These are phyloP conservation scores for Apocrypta bakeri DNA, from an alignment of 1,140 invertebrate species.

Conservation along the genomic window DNA sequence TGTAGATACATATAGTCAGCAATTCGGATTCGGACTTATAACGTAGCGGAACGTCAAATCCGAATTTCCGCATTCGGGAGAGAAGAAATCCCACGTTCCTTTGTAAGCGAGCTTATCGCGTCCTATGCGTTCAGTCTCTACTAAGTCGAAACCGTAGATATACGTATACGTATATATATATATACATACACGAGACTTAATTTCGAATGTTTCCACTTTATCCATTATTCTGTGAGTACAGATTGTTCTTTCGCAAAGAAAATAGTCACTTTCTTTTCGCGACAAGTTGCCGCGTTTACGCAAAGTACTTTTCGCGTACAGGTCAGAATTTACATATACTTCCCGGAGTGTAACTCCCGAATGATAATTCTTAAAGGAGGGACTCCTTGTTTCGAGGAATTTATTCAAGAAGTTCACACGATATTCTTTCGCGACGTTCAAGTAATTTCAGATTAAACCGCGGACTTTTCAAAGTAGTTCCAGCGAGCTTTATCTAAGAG, in stretches of 20 bases:
- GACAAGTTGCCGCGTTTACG: too few relatives aligned
- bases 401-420: neutral
- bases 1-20: neutral
- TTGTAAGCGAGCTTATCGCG: conserved; percentile 27
- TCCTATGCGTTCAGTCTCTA: neutral
- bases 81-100: conserved; percentile 29
- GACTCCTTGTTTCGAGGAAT: neutral
- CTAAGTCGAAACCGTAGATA: too few relatives aligned
- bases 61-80: conserved; percentile 27
- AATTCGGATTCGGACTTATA: conserved; percentile 40
- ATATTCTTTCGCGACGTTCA: neutral
- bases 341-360: neutral
- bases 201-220: neutral
- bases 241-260: too few relatives aligned
- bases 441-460: neutral
- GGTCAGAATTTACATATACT: neutral
- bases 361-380: neutral
- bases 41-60: conserved; percentile 38
- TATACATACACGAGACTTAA: neutral
- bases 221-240: neutral
- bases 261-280: too few relatives aligned
- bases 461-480: neutral
- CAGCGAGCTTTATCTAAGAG: too few relatives aligned
- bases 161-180: too few relatives aligned
- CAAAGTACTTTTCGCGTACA: too few relatives aligned